These are phyloP conservation scores for Gonatopus flavifemur DNA, from an alignment of 1,140 invertebrate species.

Conservation along the genomic window DNA sequence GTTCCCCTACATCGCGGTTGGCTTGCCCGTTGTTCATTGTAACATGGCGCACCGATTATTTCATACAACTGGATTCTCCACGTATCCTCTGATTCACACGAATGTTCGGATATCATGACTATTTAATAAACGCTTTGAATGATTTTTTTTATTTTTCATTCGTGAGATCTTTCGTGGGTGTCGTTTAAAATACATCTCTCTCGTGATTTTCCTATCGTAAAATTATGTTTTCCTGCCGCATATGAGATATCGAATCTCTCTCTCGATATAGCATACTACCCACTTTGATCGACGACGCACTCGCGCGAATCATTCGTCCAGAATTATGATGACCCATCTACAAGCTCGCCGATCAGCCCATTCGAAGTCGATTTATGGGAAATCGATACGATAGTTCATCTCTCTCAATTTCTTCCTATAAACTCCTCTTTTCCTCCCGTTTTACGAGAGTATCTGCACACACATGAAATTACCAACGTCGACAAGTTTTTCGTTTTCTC, in stretches of 20 bases:
- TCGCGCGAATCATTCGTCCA: constrained; percentile 4
- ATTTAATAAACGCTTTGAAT: too few relatives aligned
- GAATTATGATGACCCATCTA: constrained; percentile 37
- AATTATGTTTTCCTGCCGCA: constrained; percentile 1
- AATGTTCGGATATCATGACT: too few relatives aligned
- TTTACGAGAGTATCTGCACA: constrained; percentile 24
- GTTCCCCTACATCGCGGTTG: constrained; percentile 2
- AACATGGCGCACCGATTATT: neutral
- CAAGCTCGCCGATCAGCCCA: constrained; percentile 30
- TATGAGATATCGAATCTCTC: constrained; percentile 10
- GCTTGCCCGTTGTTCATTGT: constrained; percentile 1
- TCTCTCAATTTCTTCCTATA: neutral
- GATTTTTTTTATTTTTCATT: too few relatives aligned
- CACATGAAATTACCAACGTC: constrained; percentile 18
- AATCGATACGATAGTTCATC: constrained; percentile 24
- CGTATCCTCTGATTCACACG: too few relatives aligned
- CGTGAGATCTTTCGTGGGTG: too few relatives aligned
- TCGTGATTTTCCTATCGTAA: constrained; percentile 1
- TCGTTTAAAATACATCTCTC: too few relatives aligned
- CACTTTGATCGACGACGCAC: constrained; percentile 24
- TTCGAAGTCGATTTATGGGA: constrained; percentile 36
- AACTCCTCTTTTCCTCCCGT: constrained; percentile 8
- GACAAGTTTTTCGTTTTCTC: constrained; percentile 19
- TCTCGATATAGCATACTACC: constrained; percentile 5
- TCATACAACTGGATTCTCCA: too few relatives aligned